A percentile compares a stretch with the other conserved stretches of the same genome.
Evolutionary conservation across 2,113 vertebrate genomes (phyloP).

Genomic region (Jacana jacana): DNA sequence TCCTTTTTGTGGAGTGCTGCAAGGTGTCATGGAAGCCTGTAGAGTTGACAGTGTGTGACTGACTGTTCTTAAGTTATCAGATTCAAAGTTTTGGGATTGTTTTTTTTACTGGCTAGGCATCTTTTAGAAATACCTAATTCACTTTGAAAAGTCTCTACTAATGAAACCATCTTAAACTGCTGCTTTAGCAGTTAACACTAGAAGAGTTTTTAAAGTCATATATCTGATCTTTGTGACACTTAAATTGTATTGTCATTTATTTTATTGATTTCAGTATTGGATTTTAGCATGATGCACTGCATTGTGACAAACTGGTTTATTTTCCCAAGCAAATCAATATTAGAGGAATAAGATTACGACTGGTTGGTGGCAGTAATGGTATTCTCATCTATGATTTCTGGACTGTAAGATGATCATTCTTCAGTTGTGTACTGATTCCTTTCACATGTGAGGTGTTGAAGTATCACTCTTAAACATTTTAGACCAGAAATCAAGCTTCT

Average conservation of each 20-base stretch:
- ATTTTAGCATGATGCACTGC: neutral
- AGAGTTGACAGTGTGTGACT: neutral
- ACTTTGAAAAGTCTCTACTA: neutral
- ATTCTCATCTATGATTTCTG: neutral
- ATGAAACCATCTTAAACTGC: neutral
- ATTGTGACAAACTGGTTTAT: constrained; percentile 7
- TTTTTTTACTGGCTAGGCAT: neutral
- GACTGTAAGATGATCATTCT: neutral
- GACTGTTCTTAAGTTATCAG: neutral
- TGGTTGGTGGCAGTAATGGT: neutral
- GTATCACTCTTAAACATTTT: neutral
- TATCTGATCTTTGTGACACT: neutral
- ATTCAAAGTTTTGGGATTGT: neutral
- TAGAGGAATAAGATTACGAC: neutral
- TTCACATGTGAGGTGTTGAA: neutral
- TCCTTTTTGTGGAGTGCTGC: neutral
- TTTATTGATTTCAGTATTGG: constrained; percentile 49
- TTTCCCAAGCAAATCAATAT: constrained; percentile 54
- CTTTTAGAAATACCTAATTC: neutral
- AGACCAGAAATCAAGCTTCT: neutral
- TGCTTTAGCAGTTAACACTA: neutral
- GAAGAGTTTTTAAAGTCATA: neutral
- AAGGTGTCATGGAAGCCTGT: neutral
- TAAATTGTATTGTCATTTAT: constrained; percentile 10
- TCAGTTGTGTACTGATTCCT: neutral